Conservation (phyloP, 2,888 invertebrate species). For the Xylocampa areola region DNA sequence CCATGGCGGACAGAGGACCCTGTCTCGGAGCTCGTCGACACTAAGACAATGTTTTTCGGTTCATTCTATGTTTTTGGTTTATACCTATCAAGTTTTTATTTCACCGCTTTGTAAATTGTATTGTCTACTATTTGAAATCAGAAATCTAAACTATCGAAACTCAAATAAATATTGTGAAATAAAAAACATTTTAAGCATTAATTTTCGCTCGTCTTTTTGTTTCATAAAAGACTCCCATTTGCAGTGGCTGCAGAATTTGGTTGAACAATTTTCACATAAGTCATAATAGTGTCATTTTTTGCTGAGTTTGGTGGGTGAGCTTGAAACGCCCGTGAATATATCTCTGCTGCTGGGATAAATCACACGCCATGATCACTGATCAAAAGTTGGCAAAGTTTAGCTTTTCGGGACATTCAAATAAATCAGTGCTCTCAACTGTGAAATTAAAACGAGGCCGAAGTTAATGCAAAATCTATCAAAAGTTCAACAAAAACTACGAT, state of each 20-base stretch:
- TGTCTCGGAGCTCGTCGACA: constrained; percentile 43
- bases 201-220: constrained; percentile 18
- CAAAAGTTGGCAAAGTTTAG: constrained; percentile 79
- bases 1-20: constrained; percentile 60
- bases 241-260: constrained; percentile 58
- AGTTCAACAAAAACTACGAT: constrained; percentile 57
- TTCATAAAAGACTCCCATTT: constrained; percentile 50
- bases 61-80: constrained; percentile 35
- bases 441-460: constrained; percentile 77
- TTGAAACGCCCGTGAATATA: constrained; percentile 64
- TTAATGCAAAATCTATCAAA: constrained; percentile 70
- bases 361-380: constrained; percentile 77
- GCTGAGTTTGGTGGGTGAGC: constrained; percentile 54
- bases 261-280: constrained; percentile 69
- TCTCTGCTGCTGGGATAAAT: constrained; percentile 73
- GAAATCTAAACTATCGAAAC: not conserved
- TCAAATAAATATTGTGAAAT: constrained; percentile 1
- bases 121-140: constrained; percentile 3
- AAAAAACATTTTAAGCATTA: constrained; percentile 11
- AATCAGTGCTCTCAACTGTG: constrained; percentile 74
- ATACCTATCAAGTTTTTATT: constrained; percentile 34
- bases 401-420: constrained; percentile 77
- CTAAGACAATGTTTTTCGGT: constrained; percentile 50
- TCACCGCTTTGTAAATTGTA: constrained; percentile 7
- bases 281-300: constrained; percentile 71